Evolutionary conservation across 2,888 invertebrate genomes (phyloP), one percentile per base, ranked within the genome.

Genomic region (Aproaerema taeniolella): DNA sequence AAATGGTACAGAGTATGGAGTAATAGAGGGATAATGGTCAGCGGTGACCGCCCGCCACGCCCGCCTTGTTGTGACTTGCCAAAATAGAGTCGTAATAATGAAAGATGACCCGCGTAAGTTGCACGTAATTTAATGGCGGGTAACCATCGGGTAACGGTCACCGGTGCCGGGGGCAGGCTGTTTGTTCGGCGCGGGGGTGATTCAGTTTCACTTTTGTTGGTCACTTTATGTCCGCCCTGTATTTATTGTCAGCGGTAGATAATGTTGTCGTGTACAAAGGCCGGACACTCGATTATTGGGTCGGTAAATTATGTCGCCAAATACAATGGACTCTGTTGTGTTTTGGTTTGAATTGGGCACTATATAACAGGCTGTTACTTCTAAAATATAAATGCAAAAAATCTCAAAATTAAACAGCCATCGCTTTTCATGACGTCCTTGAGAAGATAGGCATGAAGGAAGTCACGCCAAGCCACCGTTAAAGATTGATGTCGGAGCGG

Each of bases 81-180:
- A 83, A 86, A 83, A 83, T 83, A 83, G 69, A 81, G 81, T 68
- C 74, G 71, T 82, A 78, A 81, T 76, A 81, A 81, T 83, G 79
- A 80, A 75, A 74, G 75, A 82, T 80, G 72, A 67, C 71, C 74
- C 76, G 73, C 73, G 76, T 74, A 77, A 78, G 68, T 82, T 74
- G 68, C 58, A 59, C 67, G 74, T 78, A 69, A 79, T 83, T 78
- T 80, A 80, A 69, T 72, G 73, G 62, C 69, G 63, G 62, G 30
- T 72, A 71, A 74, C 71, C 67, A 65, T 64, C 64, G 58, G 55
- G 64, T 62, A n/a, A n/a, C n/a, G n/a, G 73, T 69, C 60, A 52
- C 56, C 14, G 58, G 58, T n/a, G n/a, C n/a, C n/a, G n/a, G n/a
- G n/a, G n/a, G n/a, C n/a, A n/a, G n/a, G n/a, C n/a, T 63, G 71